Conservation (phyloP, 2,888 invertebrate genomes). For the Teinopalpus imperialis region DNA sequence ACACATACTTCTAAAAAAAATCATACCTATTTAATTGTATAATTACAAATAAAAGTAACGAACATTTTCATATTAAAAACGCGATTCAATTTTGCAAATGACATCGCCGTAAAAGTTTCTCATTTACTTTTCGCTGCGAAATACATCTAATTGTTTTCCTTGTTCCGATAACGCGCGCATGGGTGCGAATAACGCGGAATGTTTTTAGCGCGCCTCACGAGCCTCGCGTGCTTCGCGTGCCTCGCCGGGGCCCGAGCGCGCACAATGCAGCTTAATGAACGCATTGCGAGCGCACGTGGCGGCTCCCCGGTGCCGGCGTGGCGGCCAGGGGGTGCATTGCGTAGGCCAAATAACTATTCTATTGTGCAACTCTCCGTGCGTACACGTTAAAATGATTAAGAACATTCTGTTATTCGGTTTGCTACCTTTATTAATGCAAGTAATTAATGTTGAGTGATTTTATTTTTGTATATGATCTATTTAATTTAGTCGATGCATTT, state of each 20-base stretch:
- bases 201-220: conserved; percentile 4
- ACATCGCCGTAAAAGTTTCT: not conserved
- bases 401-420: conserved; percentile 4
- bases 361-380: conserved; percentile 14
- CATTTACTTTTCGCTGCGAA: not conserved
- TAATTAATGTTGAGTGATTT: not conserved
- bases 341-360: conserved; percentile 24
- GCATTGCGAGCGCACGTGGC: conserved; percentile 48
- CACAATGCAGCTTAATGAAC: conserved; percentile 61
- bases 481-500: too few species aligned
- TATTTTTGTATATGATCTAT: too few species aligned
- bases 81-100: not conserved
- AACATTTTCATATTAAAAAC: not conserved
- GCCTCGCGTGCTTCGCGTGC: too few species aligned
- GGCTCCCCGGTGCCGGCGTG: conserved; percentile 26
- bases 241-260: conserved; percentile 33
- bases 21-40: too few species aligned
- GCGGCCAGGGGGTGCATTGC: conserved; percentile 25
- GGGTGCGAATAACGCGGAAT: not conserved
- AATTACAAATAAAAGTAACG: too few species aligned
- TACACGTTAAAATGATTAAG: conserved; percentile 13
- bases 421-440: not conserved
- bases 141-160: not conserved
- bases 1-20: too few species aligned
- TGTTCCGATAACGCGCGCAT: conserved; percentile 7